Evolutionary conservation across 2,113 vertebrate species (phyloP), one percentile per base, ranked within the genome.

Genomic region (Isurus oxyrinchus): DNA sequence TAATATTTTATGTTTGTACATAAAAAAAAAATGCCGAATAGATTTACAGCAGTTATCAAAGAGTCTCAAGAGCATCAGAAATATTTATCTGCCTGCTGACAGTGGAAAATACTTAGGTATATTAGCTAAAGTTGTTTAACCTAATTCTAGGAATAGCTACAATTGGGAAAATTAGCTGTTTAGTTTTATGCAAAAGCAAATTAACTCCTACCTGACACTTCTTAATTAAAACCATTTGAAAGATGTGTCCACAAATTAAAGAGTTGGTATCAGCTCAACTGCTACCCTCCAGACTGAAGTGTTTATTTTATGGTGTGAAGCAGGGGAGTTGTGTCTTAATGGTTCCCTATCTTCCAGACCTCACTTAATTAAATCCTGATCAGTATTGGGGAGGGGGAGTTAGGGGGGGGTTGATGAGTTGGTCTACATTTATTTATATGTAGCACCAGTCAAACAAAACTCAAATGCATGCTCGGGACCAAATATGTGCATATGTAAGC

Each of bases 301-400:
- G 79, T 35, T 90, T 31, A 25, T 53, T 90, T 91, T 91, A 59
- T 55, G 23, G 55, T 59, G 31, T 53, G 53, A 35, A 91, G 49
- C 55, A 59, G 88, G 88, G 55, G 10, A 91, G 55, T 91, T 91
- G 57, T 59, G 11, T 91, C 88, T 35, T 91, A 59, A 91, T 59
- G 31, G 57, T 91, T 91, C 55, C 88, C 31, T 13, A 91, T 91
- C 31, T 91, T 91, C 57, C 88, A 91, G 25, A 55, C 10, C 86
- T 88, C 21, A 88, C 13, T 87, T 88, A 88, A 88, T 88, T 88
- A 88, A 88, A 91, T 59, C 55, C 59, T 90, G 87, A 90, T 90
- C 55, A 59, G 87, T 59, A 7, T 31, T 31, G 27, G 53, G 87
- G 53, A 35, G 27, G 31, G 10, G 25, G 27, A 35, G 57, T 59